Percentiles rank a stretch among this genome's conserved stretches.
These are phyloP conservation scores for Drosophila emarginata DNA, from an alignment of 2,888 invertebrate genomes.

Conservation along the genomic window DNA sequence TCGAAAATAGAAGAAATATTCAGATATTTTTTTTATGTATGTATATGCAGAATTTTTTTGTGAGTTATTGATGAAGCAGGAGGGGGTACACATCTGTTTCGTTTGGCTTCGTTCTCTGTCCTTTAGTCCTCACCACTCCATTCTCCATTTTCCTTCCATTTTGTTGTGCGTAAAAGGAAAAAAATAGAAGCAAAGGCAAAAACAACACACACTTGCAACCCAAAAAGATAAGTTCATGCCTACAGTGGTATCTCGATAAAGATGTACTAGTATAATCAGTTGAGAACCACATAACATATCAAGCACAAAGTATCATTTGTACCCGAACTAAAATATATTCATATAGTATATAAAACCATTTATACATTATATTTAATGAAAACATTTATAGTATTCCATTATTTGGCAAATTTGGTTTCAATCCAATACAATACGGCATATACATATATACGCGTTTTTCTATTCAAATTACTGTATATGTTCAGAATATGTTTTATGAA, in stretches of 20 bases:
- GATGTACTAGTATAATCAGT: not conserved
- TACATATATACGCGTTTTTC: too few species aligned
- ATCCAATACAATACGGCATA: too few species aligned
- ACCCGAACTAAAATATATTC: too few species aligned
- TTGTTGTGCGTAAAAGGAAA: conserved; percentile 9
- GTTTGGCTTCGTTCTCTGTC: not conserved
- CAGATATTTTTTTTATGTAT: not conserved
- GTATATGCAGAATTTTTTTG: not conserved
- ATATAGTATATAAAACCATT: too few species aligned
- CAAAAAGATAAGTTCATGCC: conserved; percentile 13
- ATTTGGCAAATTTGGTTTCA: too few species aligned
- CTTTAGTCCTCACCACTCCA: not conserved
- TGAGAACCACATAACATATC: too few species aligned
- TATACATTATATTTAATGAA: too few species aligned
- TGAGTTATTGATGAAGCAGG: not conserved
- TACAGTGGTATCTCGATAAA: conserved; percentile 33
- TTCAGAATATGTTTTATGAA: too few species aligned
- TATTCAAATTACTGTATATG: too few species aligned
- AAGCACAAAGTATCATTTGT: too few species aligned
- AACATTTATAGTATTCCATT: too few species aligned
- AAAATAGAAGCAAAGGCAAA: not conserved
- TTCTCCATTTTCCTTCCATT: conserved; percentile 7
- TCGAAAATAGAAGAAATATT: not conserved
- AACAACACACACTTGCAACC: conserved; percentile 25
- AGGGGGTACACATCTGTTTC: conserved; percentile 10